These are phyloP conservation scores for Drosophila paracracens DNA, from an alignment of 2,888 invertebrate genomes.

Conservation along the genomic window DNA sequence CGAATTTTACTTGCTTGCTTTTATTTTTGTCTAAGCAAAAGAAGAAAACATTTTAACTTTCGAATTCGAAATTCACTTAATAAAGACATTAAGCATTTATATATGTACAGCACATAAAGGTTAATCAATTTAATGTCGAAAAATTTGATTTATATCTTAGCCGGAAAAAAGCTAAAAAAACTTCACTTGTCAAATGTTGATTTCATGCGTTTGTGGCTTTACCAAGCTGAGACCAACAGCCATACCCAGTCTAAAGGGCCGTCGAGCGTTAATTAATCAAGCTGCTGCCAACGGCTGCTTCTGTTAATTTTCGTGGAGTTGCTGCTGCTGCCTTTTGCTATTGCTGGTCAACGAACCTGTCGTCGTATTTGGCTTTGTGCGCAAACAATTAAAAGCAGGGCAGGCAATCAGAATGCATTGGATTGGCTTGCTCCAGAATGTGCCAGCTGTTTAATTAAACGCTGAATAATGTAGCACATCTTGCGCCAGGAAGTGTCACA, in stretches of 20 bases:
- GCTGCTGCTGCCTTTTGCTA: conserved; percentile 9
- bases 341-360: conserved; percentile 70
- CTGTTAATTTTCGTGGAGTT: conserved; percentile 19
- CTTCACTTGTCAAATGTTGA: conserved; percentile 19
- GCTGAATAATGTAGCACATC: conserved; percentile 58
- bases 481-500: conserved; percentile 63
- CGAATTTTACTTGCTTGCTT: neutral
- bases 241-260: conserved; percentile 48
- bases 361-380: conserved; percentile 44
- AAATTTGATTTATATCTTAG: neutral
- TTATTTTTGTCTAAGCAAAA: neutral
- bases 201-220: conserved; percentile 45
- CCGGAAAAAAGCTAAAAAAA: conserved; percentile 23
- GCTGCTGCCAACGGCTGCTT: conserved; percentile 44
- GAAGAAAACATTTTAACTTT: neutral
- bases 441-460: conserved; percentile 68
- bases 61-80: neutral
- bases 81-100: neutral
- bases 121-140: neutral
- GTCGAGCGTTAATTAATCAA: conserved; percentile 75
- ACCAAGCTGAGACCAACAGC: conserved; percentile 27
- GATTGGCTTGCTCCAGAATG: conserved; percentile 25
- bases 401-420: conserved; percentile 49
- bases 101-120: too few relatives aligned
- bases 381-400: conserved; percentile 56